phyloP scores from a whole-genome alignment of 2,797 vertebrate genomes.

The Meriones psammophilus region DNA sequence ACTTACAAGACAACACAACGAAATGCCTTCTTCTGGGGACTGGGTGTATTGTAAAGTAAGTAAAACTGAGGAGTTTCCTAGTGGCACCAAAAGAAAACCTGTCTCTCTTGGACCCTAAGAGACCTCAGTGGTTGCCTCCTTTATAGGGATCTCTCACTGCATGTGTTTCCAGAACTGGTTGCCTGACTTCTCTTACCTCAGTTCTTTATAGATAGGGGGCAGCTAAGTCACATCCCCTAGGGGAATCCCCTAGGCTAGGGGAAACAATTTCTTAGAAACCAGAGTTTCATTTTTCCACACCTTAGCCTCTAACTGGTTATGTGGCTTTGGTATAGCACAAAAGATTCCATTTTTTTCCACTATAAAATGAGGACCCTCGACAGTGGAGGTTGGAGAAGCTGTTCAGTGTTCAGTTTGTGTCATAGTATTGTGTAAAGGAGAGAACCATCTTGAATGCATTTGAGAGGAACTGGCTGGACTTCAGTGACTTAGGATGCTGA shows the following conservation, averaged over 20 bases:
- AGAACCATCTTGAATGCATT: not conserved
- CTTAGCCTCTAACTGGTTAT: not conserved
- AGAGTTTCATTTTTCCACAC: not conserved
- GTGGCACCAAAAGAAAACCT: too few species aligned
- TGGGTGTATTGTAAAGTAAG: not conserved
- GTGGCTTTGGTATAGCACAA: not conserved
- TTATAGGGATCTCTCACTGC: not conserved
- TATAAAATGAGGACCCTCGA: not conserved
- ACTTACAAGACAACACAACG: conserved; percentile 13
- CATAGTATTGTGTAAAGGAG: not conserved
- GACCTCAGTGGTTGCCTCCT: accelerated
- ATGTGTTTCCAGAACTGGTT: not conserved
- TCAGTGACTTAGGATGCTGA: not conserved
- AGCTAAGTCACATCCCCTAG: not conserved
- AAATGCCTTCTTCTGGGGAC: not conserved
- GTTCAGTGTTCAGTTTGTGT: not conserved
- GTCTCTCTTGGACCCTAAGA: not conserved
- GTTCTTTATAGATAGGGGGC: not conserved
- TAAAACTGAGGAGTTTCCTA: not conserved
- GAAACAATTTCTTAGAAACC: not conserved
- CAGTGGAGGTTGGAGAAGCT: not conserved
- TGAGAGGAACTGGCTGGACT: not conserved
- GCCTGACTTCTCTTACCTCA: not conserved
- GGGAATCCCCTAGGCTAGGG: too few species aligned
- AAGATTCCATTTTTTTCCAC: not conserved